Evolutionary conservation across 2,797 vertebrate genomes (phyloP).

Genomic region (Eulemur rubriventer): DNA sequence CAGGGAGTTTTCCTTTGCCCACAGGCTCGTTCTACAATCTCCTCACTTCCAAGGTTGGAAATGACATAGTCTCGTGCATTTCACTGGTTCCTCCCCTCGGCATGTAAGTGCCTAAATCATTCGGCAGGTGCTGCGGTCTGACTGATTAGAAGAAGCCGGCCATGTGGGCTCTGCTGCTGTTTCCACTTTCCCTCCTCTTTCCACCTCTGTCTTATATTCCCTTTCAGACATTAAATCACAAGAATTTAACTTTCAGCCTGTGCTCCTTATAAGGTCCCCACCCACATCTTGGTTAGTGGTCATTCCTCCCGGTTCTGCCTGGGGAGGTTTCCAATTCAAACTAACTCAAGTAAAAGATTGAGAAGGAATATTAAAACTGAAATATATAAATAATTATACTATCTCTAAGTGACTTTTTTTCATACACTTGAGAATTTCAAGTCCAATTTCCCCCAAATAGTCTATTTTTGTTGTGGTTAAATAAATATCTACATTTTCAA

Average conservation of each 20-base stretch:
- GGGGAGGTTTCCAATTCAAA: neutral
- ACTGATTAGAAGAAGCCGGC: neutral
- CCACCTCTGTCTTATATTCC: neutral
- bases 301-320: neutral
- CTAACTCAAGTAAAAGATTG: neutral
- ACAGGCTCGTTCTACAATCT: neutral
- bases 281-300: neutral
- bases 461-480: neutral
- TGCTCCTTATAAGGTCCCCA: neutral
- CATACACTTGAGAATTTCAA: neutral
- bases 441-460: neutral
- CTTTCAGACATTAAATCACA: neutral
- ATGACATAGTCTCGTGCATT: neutral
- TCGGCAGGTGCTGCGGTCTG: neutral
- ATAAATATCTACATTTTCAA: neutral
- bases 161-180: neutral
- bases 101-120: neutral
- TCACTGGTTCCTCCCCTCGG: neutral
- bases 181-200: neutral
- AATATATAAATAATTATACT: neutral
- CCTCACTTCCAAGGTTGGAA: neutral
- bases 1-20: neutral
- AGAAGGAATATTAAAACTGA: neutral
- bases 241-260: neutral
- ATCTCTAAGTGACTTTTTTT: neutral